A percentile compares a stretch with the other conserved stretches of the same genome.
phyloP scores from a whole-genome alignment of 2,888 invertebrate species.

The Callyntrura sp. region DNA sequence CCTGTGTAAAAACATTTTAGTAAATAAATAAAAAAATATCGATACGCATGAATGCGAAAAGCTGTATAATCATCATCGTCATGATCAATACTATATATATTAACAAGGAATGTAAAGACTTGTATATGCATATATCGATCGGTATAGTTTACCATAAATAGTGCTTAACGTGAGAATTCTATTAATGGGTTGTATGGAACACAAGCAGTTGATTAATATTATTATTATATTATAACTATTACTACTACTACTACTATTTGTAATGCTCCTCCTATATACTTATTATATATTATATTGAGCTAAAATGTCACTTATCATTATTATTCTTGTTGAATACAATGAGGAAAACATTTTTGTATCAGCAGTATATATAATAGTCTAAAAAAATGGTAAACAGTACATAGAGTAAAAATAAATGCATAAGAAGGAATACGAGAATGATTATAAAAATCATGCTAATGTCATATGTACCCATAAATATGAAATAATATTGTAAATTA shows the following conservation, averaged over 20 bases:
- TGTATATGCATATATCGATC: conserved; percentile 20
- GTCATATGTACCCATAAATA: conserved; percentile 51
- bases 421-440: conserved; percentile 6
- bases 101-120: conserved; percentile 44
- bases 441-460: conserved; percentile 21
- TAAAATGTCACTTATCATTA: conserved; percentile 28
- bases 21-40: neutral
- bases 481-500: conserved; percentile 39
- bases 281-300: conserved; percentile 7
- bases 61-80: neutral
- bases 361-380: conserved; percentile 43
- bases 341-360: conserved; percentile 54
- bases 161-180: conserved; percentile 1
- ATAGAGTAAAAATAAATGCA: conserved; percentile 22
- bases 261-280: neutral
- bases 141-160: conserved; percentile 13
- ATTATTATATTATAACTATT: neutral
- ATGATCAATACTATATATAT: conserved; percentile 28
- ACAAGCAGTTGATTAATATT: conserved; percentile 32
- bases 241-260: neutral
- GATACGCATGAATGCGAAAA: conserved; percentile 23
- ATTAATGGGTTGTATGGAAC: conserved; percentile 51
- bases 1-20: neutral
- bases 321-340: conserved; percentile 40
- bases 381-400: conserved; percentile 5